phyloP scores from a whole-genome alignment of 2,113 vertebrate species.

The Pterophyllum scalare region DNA sequence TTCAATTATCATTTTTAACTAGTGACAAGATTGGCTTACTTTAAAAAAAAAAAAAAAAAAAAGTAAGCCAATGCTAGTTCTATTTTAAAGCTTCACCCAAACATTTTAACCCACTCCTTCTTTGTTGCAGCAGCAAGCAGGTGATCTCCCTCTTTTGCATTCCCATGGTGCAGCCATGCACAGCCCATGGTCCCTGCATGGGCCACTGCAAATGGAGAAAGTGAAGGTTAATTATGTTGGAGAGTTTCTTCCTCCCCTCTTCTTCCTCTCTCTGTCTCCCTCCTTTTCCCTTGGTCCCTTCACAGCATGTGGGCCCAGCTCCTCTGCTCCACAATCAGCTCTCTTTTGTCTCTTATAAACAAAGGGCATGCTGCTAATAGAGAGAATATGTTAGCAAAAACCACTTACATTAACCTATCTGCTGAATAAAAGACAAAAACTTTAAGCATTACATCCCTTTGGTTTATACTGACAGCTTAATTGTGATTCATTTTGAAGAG shows the following conservation, averaged over 20 bases:
- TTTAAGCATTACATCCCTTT: conserved; percentile 20
- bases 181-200: conserved; percentile 82
- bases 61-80: neutral
- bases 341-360: conserved; percentile 78
- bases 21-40: conserved; percentile 81
- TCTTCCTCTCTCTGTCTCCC: conserved; percentile 81
- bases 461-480: conserved; percentile 8
- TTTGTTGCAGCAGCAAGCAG: conserved; percentile 48
- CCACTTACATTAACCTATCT: conserved; percentile 39
- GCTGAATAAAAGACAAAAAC: conserved; percentile 39
- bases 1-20: conserved; percentile 93
- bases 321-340: conserved; percentile 88
- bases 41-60: conserved; percentile 3
- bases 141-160: conserved; percentile 84
- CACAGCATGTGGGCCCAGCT: conserved; percentile 82
- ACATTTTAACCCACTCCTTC: conserved; percentile 27
- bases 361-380: conserved; percentile 59
- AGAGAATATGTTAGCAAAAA: conserved; percentile 65
- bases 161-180: conserved; percentile 88
- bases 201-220: conserved; percentile 89
- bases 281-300: conserved; percentile 56
- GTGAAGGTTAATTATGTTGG: conserved; percentile 98
- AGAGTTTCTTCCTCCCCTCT: conserved; percentile 88
- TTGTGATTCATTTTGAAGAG: conserved; percentile 37
- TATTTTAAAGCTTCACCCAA: conserved; percentile 40